Evolutionary conservation across 2,888 invertebrate species (phyloP).

Genomic region (Leucoma salicis): DNA sequence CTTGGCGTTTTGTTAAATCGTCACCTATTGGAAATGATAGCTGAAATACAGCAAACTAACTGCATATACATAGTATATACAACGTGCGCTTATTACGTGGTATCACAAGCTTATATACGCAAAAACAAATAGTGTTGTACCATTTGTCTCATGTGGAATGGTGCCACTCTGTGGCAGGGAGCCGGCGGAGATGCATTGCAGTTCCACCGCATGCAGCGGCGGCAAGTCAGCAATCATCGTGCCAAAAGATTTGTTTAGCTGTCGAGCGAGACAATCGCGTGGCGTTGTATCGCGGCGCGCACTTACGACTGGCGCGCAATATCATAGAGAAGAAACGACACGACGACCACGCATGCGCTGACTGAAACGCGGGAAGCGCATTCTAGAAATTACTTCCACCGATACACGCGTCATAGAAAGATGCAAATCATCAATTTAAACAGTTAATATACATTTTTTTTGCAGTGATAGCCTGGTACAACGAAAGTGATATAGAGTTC

Average conservation of each 20-base stretch:
- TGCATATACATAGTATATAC: conserved; percentile 15
- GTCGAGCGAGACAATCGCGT: conserved; percentile 38
- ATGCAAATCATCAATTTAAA: no score
- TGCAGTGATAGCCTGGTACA: no score
- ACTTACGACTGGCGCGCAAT: conserved; percentile 69
- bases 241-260: conserved; percentile 40
- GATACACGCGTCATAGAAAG: conserved; percentile 36
- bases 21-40: not conserved
- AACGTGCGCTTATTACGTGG: conserved; percentile 46
- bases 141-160: conserved; percentile 44
- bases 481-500: no score
- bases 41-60: conserved; percentile 16
- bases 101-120: conserved; percentile 42
- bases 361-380: conserved; percentile 65
- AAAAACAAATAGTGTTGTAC: conserved; percentile 55
- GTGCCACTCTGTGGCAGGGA: conserved; percentile 32
- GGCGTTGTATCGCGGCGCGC: conserved; percentile 58
- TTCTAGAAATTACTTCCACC: conserved; percentile 67
- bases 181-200: conserved; percentile 33
- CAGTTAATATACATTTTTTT: no score
- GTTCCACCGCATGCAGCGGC: conserved; percentile 46
- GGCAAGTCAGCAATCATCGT: conserved; percentile 71
- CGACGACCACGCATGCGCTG: conserved; percentile 63
- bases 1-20: conserved; percentile 13
- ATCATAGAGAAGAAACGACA: conserved; percentile 57